phyloP scores from a whole-genome alignment of 1,140 invertebrate genomes.

The Lepeophtheirus salmonis region DNA sequence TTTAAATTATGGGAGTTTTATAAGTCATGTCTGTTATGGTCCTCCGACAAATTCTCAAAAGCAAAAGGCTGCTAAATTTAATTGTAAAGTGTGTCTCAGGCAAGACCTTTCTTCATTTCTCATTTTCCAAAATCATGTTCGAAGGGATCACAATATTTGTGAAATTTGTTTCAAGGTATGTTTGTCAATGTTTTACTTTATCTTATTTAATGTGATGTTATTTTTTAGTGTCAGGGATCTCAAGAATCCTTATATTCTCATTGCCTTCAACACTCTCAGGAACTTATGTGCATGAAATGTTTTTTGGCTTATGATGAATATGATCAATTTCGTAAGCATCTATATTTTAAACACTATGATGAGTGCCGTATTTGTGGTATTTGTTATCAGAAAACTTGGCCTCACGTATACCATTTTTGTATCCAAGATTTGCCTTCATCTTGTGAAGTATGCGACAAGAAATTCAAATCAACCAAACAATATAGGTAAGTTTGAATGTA shows the following conservation, averaged over 20 bases:
- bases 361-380: conserved; percentile 1
- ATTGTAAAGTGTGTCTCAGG: conserved; percentile 7
- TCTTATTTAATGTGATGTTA: neutral
- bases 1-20: conserved; percentile 17
- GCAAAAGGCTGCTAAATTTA: conserved; percentile 6
- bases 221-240: neutral
- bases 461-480: neutral
- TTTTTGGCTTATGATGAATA: conserved; percentile 12
- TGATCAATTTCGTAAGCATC: conserved; percentile 11
- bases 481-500: conserved; percentile 1
- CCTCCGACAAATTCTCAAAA: neutral
- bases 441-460: conserved; percentile 13
- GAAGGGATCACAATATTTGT: conserved; percentile 13
- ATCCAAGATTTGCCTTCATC: neutral
- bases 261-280: conserved; percentile 10
- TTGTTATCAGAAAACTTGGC: conserved; percentile 15
- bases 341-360: conserved; percentile 9
- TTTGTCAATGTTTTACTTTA: neutral
- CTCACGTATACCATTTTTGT: conserved; percentile 18
- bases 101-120: conserved; percentile 9
- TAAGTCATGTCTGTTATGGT: conserved; percentile 15
- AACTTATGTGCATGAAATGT: conserved; percentile 19
- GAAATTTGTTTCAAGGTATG: conserved; percentile 17
- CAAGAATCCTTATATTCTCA: conserved; percentile 5
- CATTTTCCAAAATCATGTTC: conserved; percentile 12